Evolutionary conservation across 2,113 vertebrate genomes (phyloP), one percentile per base, ranked within the genome.

Genomic region (Neoarius graeffei): DNA sequence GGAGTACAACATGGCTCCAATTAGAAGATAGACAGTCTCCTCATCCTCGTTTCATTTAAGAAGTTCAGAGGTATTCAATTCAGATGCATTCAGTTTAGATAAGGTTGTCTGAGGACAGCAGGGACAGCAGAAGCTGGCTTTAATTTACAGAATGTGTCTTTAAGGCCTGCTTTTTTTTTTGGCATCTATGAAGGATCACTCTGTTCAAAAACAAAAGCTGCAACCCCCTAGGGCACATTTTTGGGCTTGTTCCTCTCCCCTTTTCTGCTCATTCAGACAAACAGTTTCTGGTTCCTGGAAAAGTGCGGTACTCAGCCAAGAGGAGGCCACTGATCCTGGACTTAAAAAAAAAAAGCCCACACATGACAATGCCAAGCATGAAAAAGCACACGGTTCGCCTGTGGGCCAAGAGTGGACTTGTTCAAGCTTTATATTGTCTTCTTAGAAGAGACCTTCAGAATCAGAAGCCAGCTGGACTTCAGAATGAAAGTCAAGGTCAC

Each of bases 261-360:
- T 85, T 42, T 87, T 89, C 62, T 80, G 71, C 35, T 79, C 80
- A 56, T 74, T 89, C 64, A 81, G 74, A 89, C 71, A 81, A 52
- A 86, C 50, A 3, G 69, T 84, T 89, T 62, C 84, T 57, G 77
- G 88, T 91, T 91, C 86, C 90, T 87, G 88, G 88, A 91, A 91
- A 82, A 42, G 66, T 30, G 23, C 3, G 8, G 64, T n/a, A 77
- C 54, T 80, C 48, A 42, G 80, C 73, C 88, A 84, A 85, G 80
- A 89, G 48, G 83, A 71, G 69, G 60, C 85, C 59, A 54, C 77
- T 90, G 83, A 73, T 62, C 60, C 57, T 10, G 15, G 56, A n/a
- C 59, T 57, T 83, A 81, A 81, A 30, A 19, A 30, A 25, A 7
- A 54, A 1, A 48, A 74, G 23, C 0, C 42, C 42, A 42, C 42